phyloP scores from a whole-genome alignment of 1,140 invertebrate species.

The Bombus breviceps region DNA sequence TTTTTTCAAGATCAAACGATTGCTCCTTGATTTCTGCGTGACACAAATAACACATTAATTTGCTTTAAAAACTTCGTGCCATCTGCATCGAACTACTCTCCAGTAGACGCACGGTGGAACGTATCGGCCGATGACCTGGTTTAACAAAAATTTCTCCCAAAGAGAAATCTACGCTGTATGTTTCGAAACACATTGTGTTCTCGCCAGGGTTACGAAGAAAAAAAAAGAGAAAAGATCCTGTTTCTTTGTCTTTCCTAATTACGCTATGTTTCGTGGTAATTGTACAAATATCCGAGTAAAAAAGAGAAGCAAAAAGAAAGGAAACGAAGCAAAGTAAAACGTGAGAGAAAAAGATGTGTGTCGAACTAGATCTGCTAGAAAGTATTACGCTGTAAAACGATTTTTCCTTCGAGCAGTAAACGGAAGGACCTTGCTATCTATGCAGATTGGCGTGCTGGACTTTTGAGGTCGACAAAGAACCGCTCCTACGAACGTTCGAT shows the following conservation, averaged over 20 bases:
- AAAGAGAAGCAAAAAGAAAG: neutral
- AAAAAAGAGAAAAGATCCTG: neutral
- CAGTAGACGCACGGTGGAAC: too few relatives aligned
- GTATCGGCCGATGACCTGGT: too few relatives aligned
- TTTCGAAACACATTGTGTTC: too few relatives aligned
- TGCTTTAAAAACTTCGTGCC: too few relatives aligned
- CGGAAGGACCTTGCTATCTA: conserved; percentile 32
- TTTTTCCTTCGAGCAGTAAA: conserved; percentile 9
- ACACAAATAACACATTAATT: too few relatives aligned
- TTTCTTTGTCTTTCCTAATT: neutral
- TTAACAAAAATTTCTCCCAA: neutral
- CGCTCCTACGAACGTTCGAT: neutral
- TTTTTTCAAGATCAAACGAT: too few relatives aligned
- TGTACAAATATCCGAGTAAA: neutral
- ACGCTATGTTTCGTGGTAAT: neutral
- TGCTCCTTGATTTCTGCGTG: too few relatives aligned
- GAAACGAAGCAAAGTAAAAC: neutral
- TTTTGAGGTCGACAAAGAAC: neutral
- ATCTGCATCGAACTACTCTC: too few relatives aligned
- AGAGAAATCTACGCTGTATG: neutral
- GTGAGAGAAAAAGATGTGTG: neutral
- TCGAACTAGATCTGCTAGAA: neutral
- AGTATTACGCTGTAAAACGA: neutral
- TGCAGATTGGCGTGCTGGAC: neutral
- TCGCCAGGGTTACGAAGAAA: neutral